A percentile compares a stretch with the other conserved stretches of the same genome.
Evolutionary conservation across 2,113 vertebrate species (phyloP).

Genomic region (Ibidorhyncha struthersii): DNA sequence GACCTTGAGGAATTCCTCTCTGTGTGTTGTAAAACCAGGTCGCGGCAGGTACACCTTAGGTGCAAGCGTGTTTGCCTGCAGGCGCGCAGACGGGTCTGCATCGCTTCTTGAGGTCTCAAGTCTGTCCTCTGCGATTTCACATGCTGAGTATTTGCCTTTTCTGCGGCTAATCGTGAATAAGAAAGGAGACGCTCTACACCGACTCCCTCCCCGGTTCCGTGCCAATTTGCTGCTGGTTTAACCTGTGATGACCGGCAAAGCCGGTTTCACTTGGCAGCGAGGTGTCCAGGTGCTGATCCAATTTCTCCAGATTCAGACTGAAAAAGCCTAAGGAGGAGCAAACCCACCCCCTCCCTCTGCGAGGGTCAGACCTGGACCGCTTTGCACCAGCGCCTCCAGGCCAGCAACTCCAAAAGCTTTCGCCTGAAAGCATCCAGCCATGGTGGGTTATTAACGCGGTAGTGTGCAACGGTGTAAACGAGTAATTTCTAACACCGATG

Average conservation of each 20-base stretch:
- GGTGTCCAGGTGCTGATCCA: neutral
- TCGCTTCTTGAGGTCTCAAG: neutral
- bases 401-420: neutral
- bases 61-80: neutral
- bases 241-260: neutral
- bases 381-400: neutral
- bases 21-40: neutral
- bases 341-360: neutral
- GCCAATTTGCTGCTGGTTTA: neutral
- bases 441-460: neutral
- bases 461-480: neutral
- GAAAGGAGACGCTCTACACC: neutral
- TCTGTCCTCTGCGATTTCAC: neutral
- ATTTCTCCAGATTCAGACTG: neutral
- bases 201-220: neutral
- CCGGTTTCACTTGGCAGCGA: neutral
- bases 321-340: neutral
- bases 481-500: neutral
- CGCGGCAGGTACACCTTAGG: neutral
- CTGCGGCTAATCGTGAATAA: neutral
- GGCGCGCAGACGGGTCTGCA: neutral
- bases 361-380: neutral
- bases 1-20: constrained; percentile 21
- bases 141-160: neutral
- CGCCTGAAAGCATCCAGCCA: neutral